Percentiles rank a stretch among this genome's conserved stretches.
These are phyloP conservation scores for Campodea augens DNA, from an alignment of 1,140 invertebrate species.

Conservation along the genomic window DNA sequence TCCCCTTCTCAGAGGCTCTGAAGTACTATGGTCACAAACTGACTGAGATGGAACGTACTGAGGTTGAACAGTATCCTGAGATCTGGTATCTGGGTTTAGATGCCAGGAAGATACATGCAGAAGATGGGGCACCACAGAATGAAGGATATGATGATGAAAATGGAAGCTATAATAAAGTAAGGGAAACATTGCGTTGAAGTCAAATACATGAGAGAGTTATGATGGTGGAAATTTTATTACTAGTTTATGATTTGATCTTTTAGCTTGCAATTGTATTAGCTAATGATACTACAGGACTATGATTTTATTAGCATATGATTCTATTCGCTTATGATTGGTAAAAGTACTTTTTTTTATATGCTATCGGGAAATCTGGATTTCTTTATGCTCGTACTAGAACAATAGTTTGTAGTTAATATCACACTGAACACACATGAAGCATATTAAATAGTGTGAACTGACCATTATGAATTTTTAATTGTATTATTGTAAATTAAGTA, in stretches of 20 bases:
- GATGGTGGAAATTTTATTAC: too few relatives aligned
- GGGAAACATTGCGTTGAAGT: too few relatives aligned
- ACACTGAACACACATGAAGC: too few relatives aligned
- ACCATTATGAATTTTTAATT: too few relatives aligned
- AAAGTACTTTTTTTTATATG: too few relatives aligned
- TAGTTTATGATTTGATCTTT: neutral
- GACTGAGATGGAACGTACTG: constrained; percentile 66
- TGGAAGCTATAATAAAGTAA: constrained; percentile 77
- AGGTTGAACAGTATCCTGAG: constrained; percentile 70
- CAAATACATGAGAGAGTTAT: too few relatives aligned
- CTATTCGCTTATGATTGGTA: too few relatives aligned
- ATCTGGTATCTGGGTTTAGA: constrained; percentile 76
- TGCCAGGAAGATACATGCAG: constrained; percentile 62
- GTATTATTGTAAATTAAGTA: too few relatives aligned
- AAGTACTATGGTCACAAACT: constrained; percentile 57
- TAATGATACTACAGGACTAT: neutral
- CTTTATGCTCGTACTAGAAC: too few relatives aligned
- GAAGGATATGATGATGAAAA: constrained; percentile 79
- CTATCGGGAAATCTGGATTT: too few relatives aligned
- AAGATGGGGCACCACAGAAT: constrained; percentile 54
- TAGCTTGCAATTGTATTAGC: neutral
- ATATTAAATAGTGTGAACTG: too few relatives aligned
- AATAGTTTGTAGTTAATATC: too few relatives aligned
- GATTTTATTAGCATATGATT: neutral
- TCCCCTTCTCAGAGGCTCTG: constrained; percentile 62